Evolutionary conservation across 1,140 invertebrate genomes (phyloP), one percentile per base, ranked within the genome.

Genomic region (Drosophila repleta): DNA sequence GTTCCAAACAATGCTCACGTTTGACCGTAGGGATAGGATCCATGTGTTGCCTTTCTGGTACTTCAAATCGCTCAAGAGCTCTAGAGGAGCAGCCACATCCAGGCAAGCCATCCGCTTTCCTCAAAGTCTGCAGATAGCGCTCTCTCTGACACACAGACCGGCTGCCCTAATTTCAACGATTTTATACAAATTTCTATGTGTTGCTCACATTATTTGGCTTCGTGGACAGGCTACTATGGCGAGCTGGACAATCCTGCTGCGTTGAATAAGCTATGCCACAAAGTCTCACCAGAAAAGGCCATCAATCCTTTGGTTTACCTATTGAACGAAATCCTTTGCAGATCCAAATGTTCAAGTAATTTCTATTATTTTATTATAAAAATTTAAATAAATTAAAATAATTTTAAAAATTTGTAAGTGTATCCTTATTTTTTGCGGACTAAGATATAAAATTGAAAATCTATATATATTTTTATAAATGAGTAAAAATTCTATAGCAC

Each of bases 1-100:
- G 29, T 67, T 60, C 60, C 57, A 72, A 69, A 70, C 51, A 75
- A 73, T 76, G 63, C 73, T 63, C 69, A 75, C 18, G 63, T 63
- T 55, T 73, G 67, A 74, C 72, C 58, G 60, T 71, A 65, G 46
- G 60, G 75, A 58, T 76, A 72, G 62, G 83, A 69, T 87, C 81
- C 83, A 79, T 89, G 76, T 89, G 76, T 75, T 66, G 72, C 67
- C 55, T 65, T 49, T 76, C 64, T 84, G 84, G 84, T 84, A 79
- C 79, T 83, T 88, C 79, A 88, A 79, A 75, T 76, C 24, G 78
- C 78, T 85, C 64, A 85, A 88, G 82, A 77, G 64, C 76, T 70
- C 20, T 45, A 73, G 53, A 79, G 66, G 72, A 89, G 66, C 63
- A 69, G 61, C 26, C 49, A 43, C 7, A 49, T 21, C 49, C 55